Evolutionary conservation across 1,140 invertebrate genomes (phyloP).

Genomic region (Scaptomyza hsui): DNA sequence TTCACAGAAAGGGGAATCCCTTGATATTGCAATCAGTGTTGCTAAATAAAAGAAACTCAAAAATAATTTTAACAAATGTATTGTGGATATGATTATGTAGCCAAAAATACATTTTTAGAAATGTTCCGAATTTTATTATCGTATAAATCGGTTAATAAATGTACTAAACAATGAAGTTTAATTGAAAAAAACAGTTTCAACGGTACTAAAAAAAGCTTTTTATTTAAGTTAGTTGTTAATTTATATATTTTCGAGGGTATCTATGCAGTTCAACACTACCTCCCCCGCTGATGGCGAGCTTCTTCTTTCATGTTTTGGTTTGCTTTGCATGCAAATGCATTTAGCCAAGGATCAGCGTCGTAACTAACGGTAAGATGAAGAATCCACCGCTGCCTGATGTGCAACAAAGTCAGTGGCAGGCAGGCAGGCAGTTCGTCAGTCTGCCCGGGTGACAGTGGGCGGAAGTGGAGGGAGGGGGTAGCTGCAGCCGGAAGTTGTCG

Average conservation of each 20-base stretch:
- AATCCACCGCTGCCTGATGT: constrained; percentile 34
- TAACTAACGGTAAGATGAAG: constrained; percentile 69
- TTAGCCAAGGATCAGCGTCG: constrained; percentile 29
- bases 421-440: not conserved
- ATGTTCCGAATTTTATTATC: too few relatives aligned
- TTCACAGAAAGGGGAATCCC: too few relatives aligned
- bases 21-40: too few relatives aligned
- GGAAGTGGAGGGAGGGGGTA: not conserved
- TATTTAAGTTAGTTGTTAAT: not conserved
- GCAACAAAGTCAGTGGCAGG: constrained; percentile 24
- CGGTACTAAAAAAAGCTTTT: too few relatives aligned
- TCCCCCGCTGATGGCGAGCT: not conserved
- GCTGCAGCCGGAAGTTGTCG: constrained; percentile 74
- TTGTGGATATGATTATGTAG: too few relatives aligned
- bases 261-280: constrained; percentile 5
- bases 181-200: too few relatives aligned
- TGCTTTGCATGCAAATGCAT: constrained; percentile 60
- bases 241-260: not conserved
- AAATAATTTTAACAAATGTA: too few relatives aligned
- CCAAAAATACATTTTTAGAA: too few relatives aligned
- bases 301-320: constrained; percentile 19
- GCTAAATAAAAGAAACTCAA: too few relatives aligned
- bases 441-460: constrained; percentile 31
- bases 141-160: too few relatives aligned
- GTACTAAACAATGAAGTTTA: too few relatives aligned